A percentile compares a stretch with the other conserved stretches of the same genome.
Evolutionary conservation across 92 coral and sea anemone species (phyloP).

Genomic region (Scolanthus callimorphus): DNA sequence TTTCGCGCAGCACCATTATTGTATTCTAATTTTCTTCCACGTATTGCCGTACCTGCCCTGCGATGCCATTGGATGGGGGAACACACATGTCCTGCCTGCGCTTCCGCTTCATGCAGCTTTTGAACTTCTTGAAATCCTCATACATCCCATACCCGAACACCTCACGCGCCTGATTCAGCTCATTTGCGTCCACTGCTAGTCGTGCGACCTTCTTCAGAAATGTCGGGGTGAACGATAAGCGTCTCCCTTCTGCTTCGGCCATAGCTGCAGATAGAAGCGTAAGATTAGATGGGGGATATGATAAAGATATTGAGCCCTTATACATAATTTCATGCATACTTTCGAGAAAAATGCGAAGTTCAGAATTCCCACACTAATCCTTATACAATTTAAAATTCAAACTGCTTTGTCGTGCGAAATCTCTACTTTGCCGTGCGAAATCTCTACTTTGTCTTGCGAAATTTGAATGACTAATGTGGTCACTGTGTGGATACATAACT

Average conservation of each 20-base stretch:
- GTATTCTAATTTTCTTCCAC: not conserved
- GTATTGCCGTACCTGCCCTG: slow-evolving; percentile 9
- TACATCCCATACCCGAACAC: slow-evolving; percentile 13
- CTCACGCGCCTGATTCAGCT: slow-evolving; percentile 15
- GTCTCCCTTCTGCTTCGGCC: slow-evolving; percentile 26
- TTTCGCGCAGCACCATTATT: too few species aligned
- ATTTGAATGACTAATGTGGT: too few species aligned
- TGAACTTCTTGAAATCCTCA: slow-evolving; percentile 14
- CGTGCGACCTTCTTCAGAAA: not conserved
- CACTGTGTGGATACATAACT: too few species aligned
- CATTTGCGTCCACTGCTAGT: slow-evolving; percentile 9
- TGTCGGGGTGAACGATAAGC: not conserved
- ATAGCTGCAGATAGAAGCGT: slow-evolving; percentile 23
- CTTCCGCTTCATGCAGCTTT: not conserved
- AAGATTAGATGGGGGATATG: too few species aligned
- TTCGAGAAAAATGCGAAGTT: too few species aligned
- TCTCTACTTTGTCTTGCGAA: too few species aligned
- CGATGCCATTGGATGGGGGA: not conserved
- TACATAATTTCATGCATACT: too few species aligned
- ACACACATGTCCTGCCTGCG: not conserved
- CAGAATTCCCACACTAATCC: too few species aligned
- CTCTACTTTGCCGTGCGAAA: too few species aligned
- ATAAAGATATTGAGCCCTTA: too few species aligned
- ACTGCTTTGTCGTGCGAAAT: too few species aligned
- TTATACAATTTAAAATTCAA: too few species aligned